Evolutionary conservation across 2,797 vertebrate genomes (phyloP).

Genomic region (Lepus oiostolus): DNA sequence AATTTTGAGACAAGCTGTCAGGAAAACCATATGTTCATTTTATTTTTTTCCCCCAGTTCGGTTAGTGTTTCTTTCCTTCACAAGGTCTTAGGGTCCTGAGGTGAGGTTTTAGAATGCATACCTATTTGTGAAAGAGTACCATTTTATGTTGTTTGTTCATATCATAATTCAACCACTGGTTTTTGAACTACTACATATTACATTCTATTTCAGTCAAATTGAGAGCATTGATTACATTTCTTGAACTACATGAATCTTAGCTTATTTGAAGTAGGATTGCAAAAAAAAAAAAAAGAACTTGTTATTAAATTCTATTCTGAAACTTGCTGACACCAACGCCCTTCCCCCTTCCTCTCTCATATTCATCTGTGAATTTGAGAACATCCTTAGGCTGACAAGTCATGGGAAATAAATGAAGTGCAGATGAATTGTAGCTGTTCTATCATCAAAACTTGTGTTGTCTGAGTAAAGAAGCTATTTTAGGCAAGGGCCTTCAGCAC

Average conservation of each 20-base stretch:
- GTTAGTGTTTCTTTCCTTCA: constrained; percentile 46
- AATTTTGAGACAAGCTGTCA: constrained; percentile 75
- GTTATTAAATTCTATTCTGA: constrained; percentile 70
- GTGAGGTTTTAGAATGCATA: constrained; percentile 55
- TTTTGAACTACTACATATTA: constrained; percentile 61
- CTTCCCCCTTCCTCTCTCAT: constrained; percentile 13
- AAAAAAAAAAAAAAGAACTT: constrained; percentile 7
- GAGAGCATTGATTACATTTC: constrained; percentile 46
- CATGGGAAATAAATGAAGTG: constrained; percentile 67
- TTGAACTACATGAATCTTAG: constrained; percentile 47
- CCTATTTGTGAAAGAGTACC: constrained; percentile 40
- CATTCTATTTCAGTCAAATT: constrained; percentile 59
- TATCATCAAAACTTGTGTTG: constrained; percentile 54
- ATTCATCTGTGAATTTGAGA: constrained; percentile 73
- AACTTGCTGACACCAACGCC: constrained; percentile 55
- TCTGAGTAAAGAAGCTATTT: constrained; percentile 35
- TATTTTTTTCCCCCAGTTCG: not conserved
- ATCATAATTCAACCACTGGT: constrained; percentile 44
- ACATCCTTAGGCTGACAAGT: constrained; percentile 64
- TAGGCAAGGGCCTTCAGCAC: not conserved
- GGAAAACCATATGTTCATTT: constrained; percentile 65
- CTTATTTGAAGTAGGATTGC: constrained; percentile 52
- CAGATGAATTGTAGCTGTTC: constrained; percentile 62
- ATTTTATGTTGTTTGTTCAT: constrained; percentile 61
- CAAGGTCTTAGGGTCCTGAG: not conserved